Evolutionary conservation across 2,888 invertebrate genomes (phyloP).

Genomic region (Falcaria lacertinaria): DNA sequence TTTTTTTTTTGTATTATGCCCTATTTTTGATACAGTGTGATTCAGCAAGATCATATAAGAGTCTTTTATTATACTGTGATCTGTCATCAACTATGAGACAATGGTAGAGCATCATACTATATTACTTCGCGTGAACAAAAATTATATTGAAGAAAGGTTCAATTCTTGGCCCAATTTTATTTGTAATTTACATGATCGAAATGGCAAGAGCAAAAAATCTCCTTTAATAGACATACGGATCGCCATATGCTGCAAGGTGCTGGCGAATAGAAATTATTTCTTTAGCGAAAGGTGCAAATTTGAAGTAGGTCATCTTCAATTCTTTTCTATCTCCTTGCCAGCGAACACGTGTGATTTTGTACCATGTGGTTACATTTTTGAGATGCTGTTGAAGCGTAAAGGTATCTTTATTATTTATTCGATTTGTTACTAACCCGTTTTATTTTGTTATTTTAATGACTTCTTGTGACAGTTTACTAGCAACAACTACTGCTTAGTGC

Average conservation of each 20-base stretch:
- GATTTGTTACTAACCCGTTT: too few relatives aligned
- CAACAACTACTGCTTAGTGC: too few relatives aligned
- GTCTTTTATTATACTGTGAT: too few relatives aligned
- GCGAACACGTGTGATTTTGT: conserved; percentile 16
- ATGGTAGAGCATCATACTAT: too few relatives aligned
- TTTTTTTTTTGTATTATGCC: too few relatives aligned
- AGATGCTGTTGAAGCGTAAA: neutral
- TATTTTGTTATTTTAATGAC: too few relatives aligned
- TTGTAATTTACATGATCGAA: conserved; percentile 1
- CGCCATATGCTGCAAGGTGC: conserved; percentile 67
- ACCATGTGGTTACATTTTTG: neutral
- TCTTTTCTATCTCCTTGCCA: conserved; percentile 33
- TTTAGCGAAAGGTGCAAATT: conserved; percentile 64
- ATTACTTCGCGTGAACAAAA: too few relatives aligned
- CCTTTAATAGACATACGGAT: conserved; percentile 29
- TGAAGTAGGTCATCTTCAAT: conserved; percentile 64
- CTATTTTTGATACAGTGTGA: too few relatives aligned
- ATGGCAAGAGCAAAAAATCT: conserved; percentile 15
- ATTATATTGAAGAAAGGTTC: too few relatives aligned
- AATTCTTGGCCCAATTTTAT: neutral
- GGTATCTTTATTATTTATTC: neutral
- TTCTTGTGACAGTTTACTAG: too few relatives aligned
- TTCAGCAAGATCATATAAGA: too few relatives aligned
- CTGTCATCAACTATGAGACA: too few relatives aligned
- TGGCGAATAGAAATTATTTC: conserved; percentile 54